These are phyloP conservation scores for Caradrina clavipalpis DNA, from an alignment of 2,888 invertebrate genomes.

Conservation along the genomic window DNA sequence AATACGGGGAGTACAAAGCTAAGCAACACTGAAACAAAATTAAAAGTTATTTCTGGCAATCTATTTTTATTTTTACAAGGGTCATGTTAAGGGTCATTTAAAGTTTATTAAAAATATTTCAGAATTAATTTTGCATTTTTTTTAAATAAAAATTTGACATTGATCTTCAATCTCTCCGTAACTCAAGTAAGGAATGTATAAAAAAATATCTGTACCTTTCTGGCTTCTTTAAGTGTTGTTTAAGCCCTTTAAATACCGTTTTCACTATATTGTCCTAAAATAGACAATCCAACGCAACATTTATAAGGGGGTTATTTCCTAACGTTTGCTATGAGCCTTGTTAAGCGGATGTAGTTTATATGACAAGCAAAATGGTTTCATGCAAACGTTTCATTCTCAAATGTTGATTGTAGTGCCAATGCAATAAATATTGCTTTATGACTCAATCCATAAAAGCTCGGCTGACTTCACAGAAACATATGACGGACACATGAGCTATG, in stretches of 20 bases:
- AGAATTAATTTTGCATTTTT: too few species aligned
- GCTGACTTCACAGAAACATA: constrained; percentile 31
- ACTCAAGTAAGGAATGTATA: too few species aligned
- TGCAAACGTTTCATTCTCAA: constrained; percentile 9
- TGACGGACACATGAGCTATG: constrained; percentile 11
- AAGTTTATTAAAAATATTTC: too few species aligned
- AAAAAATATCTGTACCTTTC: too few species aligned
- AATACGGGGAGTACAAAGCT: too few species aligned
- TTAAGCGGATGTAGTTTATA: constrained; percentile 22
- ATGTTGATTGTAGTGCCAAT: constrained; percentile 10
- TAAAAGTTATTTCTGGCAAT: too few species aligned
- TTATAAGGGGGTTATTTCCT: neutral
- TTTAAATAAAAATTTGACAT: too few species aligned
- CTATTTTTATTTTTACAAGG: too few species aligned
- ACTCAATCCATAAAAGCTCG: constrained; percentile 22
- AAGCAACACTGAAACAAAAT: too few species aligned
- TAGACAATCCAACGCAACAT: neutral
- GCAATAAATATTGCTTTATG: constrained; percentile 34
- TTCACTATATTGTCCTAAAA: neutral
- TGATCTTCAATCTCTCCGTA: too few species aligned
- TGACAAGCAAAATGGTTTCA: neutral
- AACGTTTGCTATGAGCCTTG: constrained; percentile 29
- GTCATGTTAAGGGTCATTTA: too few species aligned
- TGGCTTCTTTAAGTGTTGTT: too few species aligned
- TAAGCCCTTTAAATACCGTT: neutral